Base-by-base conservation (phyloP, 1,140 invertebrate genomes). In the Doryteuthis pealeii region DNA sequence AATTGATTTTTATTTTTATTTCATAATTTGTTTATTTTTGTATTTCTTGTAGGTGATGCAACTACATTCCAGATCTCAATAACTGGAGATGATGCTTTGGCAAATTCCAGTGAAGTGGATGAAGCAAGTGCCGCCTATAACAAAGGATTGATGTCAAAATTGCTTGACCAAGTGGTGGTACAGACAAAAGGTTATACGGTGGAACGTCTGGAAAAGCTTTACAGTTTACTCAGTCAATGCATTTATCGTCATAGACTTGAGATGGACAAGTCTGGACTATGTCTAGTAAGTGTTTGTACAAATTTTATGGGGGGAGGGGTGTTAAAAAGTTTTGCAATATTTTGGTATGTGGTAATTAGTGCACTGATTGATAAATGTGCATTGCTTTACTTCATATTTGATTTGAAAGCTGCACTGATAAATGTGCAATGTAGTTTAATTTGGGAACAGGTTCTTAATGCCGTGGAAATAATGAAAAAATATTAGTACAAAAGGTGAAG, bases 131-230 rank as follows among this genome's bases (percentile, higher is more conserved):
- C 18, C 26, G 18, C 10, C 26, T 62, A 62, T 62, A n/a, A 84
- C 68, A 65, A 69, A n/a, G 69, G 75, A 62, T 72, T 78, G 18
- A 78, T 88, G 45, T 66, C 71, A 1, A 69, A 62, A 18, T 76
- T 88, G 14, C 72, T 87, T 10, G 78, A 84, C 32, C 70, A 71
- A n/a, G 75, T 83, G 15, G 87, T 88, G n/a, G 45, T 70, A 22
- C n/a, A 76, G 5, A 87, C 87, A 10, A 74, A 83, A 28, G 77
- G 80, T 45, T 86, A 74, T 76, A 84, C 74, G 58, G 79, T 88
- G 22, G 86, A 86, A 70, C 74, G 77, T 22, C 71, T 88, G 32
- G 84, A 87, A 71, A 84, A 86, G 72, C 70, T 88, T 35, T 85
- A 88, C 80, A 87, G 85, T 78, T 32, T 82, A 10, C 77, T 87